Conservation (phyloP, 2,888 invertebrate species). For the Stenchaetothrips biformis region DNA sequence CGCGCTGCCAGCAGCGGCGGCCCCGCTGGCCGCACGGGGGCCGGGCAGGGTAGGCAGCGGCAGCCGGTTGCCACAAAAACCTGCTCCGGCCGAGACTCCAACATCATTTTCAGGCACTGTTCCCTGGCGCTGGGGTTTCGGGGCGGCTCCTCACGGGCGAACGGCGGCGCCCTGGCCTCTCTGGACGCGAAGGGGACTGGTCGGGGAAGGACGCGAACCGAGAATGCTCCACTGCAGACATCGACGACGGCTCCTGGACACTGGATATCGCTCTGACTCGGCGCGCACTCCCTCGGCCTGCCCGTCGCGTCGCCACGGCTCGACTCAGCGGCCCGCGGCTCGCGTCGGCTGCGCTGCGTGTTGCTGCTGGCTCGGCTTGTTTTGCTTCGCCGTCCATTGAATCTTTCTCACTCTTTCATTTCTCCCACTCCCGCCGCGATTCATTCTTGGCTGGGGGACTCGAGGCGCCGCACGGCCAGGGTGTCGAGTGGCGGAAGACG, state of each 20-base stretch:
- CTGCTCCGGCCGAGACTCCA: not conserved
- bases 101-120: constrained; percentile 8
- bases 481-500: not conserved
- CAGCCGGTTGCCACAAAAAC: not conserved
- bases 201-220: not conserved
- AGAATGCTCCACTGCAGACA: too few species aligned
- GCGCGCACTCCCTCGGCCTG: not conserved
- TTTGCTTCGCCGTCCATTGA: constrained; percentile 8
- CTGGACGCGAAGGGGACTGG: not conserved
- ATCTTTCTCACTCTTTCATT: constrained; percentile 21
- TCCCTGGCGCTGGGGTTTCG: not conserved
- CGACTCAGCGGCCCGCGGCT: not conserved
- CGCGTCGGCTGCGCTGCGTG: constrained; percentile 1
- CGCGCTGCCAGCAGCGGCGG: not conserved
- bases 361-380: constrained; percentile 3
- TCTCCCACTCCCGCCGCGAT: not conserved
- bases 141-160: not conserved
- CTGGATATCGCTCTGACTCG: not conserved
- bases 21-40: not conserved
- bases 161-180: not conserved
- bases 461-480: not conserved
- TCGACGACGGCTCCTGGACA: not conserved
- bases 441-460: not conserved
- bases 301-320: not conserved
- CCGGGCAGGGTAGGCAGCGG: constrained; percentile 4